These are phyloP conservation scores for Eilema sororculum DNA, from an alignment of 2,888 invertebrate genomes.

Conservation along the genomic window DNA sequence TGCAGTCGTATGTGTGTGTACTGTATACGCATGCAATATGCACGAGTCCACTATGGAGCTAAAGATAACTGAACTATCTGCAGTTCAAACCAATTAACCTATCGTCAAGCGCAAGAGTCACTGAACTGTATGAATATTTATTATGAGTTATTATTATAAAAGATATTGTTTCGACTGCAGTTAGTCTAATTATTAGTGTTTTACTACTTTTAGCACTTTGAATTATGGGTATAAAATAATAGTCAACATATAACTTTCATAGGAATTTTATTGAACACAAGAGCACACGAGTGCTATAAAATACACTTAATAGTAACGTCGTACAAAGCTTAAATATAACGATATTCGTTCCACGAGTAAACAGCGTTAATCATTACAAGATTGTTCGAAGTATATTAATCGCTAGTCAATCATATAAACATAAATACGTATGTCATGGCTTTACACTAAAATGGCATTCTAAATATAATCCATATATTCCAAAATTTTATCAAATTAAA, in stretches of 20 bases:
- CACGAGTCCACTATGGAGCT: neutral
- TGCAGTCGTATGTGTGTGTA: neutral
- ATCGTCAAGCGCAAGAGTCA: neutral
- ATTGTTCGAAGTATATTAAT: conserved; percentile 18
- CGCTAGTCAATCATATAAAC: conserved; percentile 8
- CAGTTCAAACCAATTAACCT: neutral
- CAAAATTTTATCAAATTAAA: too few relatives aligned
- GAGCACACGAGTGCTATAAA: conserved; percentile 67
- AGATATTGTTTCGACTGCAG: neutral
- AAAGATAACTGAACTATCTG: neutral
- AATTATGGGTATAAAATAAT: conserved; percentile 12
- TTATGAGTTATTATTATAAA: neutral
- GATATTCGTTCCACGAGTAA: conserved; percentile 45
- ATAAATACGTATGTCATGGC: conserved; percentile 14
- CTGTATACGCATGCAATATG: neutral
- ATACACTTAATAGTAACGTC: conserved; percentile 59
- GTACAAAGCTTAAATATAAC: conserved; percentile 58
- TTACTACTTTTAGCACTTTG: neutral
- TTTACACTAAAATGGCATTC: conserved; percentile 16
- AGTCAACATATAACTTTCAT: conserved; percentile 41
- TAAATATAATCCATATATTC: neutral
- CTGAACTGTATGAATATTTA: neutral
- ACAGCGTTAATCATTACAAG: conserved; percentile 26
- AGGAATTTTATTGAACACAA: conserved; percentile 74
- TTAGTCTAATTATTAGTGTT: neutral